Evolutionary conservation across 2,797 vertebrate species (phyloP), one percentile per base, ranked within the genome.

Genomic region (Sebastes wilsoni): DNA sequence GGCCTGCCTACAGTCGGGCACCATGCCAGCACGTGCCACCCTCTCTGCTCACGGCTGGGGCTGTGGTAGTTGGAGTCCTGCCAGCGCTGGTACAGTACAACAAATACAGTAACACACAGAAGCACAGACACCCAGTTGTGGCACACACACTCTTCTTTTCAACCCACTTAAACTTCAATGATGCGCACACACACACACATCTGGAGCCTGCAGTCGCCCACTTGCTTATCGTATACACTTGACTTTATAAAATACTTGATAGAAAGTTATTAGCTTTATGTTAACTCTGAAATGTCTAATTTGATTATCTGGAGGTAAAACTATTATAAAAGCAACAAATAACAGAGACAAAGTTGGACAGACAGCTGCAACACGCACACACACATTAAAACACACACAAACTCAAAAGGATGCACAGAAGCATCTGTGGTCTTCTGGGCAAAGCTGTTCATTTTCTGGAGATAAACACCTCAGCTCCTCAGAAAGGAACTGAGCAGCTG

Each of bases 401-500:
- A 91, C 88, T 92, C 92, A 93, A 94, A 94, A 94, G 92, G 88
- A 92, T 91, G 92, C 92, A 87, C 87, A 86, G 90, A 92, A 95
- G 93, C 93, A 94, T 94, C 93, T 94, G 93, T 92, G 94, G 93
- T 94, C 94, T 94, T 93, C 88, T 93, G 94, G 92, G 93, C 91
- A 95, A 95, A 95, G 92, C 94, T 94, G 93, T 94, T 95, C 94
- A 95, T 95, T 90, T 94, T 94, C 93, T 94, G 87, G 89, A 94
- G 94, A 91, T 94, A 93, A 94, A 94, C 93, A 91, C 92, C 93
- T 91, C 93, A 90, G 94, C 92, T 95, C 92, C 94, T 93, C 90
- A 93, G 94, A 94, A 94, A 93, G 93, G 87, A 94, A 90, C 88
- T 66, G 88, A 96, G 94, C 95, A 96, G 95, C 95, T 96, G 95